These are phyloP conservation scores for Sebastes variabilis DNA, from an alignment of 2,797 vertebrate genomes.

Conservation along the genomic window DNA sequence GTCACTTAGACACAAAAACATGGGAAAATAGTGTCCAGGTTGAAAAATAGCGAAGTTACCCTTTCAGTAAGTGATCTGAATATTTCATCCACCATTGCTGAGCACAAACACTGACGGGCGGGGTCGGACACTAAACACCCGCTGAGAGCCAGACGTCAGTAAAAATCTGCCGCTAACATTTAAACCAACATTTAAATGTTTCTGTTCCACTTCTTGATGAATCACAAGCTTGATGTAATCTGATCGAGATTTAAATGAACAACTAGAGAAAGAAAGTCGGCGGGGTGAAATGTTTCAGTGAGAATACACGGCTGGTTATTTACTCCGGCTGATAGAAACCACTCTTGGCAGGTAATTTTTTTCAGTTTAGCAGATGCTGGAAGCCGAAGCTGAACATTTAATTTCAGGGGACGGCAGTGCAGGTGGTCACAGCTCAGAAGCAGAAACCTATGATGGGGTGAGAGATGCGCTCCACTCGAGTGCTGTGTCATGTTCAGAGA, in stretches of 20 bases:
- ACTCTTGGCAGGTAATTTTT: constrained; percentile 5
- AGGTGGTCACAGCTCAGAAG: constrained; percentile 9
- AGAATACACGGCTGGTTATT: constrained; percentile 3
- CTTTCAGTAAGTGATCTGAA: not conserved
- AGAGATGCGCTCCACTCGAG: constrained; percentile 6
- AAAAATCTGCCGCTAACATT: not conserved
- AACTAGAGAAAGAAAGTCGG: not conserved
- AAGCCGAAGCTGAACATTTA: constrained; percentile 11
- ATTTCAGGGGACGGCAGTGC: constrained; percentile 14
- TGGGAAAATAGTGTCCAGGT: no score
- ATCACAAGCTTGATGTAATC: not conserved
- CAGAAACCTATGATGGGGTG: not conserved
- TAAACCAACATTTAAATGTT: not conserved
- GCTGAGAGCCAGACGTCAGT: constrained; percentile 8
- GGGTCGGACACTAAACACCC: not conserved
- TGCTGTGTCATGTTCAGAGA: constrained; percentile 51
- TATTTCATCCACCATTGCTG: not conserved
- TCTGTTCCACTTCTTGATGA: not conserved
- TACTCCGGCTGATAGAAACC: constrained; percentile 7
- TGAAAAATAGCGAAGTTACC: rapidly evolving
- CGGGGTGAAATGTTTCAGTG: not conserved
- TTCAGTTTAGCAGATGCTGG: not conserved
- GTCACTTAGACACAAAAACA: not conserved
- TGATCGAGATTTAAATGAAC: not conserved
- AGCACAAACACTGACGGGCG: not conserved